phyloP scores from a whole-genome alignment of 1,140 invertebrate genomes.

The Cylas formicarius region DNA sequence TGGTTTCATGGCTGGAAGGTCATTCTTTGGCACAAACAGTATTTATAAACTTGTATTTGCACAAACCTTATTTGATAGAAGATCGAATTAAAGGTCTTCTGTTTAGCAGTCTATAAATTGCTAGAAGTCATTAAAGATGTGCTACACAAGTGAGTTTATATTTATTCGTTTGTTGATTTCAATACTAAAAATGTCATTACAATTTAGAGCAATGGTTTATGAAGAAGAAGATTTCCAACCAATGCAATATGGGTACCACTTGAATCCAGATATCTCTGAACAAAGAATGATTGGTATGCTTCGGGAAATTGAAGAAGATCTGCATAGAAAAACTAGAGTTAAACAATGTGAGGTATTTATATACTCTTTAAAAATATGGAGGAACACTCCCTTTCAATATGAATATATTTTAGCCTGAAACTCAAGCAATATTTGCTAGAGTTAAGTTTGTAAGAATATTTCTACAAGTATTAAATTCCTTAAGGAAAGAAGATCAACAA shows the following conservation, averaged over 20 bases:
- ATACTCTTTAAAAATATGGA: neutral
- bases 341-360: conserved; percentile 36
- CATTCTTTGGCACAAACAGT: conserved; percentile 95
- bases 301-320: conserved; percentile 86
- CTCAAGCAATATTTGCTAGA: conserved; percentile 66
- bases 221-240: conserved; percentile 96
- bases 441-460: conserved; percentile 81
- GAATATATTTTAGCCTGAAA: conserved; percentile 45
- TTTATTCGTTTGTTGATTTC: conserved; percentile 1
- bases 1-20: conserved; percentile 92
- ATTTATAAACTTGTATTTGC: conserved; percentile 93
- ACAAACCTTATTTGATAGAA: conserved; percentile 78
- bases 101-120: conserved; percentile 81
- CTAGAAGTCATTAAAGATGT: conserved; percentile 86
- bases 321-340: conserved; percentile 65
- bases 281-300: conserved; percentile 73
- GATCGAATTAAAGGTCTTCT: conserved; percentile 84
- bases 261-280: conserved; percentile 74
- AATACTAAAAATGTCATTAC: conserved; percentile 15
- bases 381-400: conserved; percentile 1
- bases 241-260: conserved; percentile 84
- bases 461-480: conserved; percentile 67
- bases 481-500: conserved; percentile 54
- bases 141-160: conserved; percentile 63
- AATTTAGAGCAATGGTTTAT: conserved; percentile 68